Percentiles rank a stretch among this genome's conserved stretches.
Evolutionary conservation across 2,797 vertebrate species (phyloP).

Genomic region (Parotocinclus haroldoi): DNA sequence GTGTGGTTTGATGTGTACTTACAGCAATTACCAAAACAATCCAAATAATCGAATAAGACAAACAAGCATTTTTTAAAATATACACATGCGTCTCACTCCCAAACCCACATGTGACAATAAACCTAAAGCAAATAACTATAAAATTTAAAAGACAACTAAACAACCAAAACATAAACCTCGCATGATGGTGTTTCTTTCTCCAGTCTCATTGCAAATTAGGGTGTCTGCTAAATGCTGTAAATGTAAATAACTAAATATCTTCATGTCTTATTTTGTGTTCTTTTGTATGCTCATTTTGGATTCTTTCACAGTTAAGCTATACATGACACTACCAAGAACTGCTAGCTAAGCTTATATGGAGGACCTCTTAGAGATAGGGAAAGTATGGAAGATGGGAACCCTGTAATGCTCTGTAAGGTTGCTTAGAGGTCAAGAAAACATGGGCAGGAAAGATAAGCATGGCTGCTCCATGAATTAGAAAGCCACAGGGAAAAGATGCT

Average conservation of each 20-base stretch:
- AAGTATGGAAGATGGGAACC: slow-evolving; percentile 16
- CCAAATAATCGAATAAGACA: no score
- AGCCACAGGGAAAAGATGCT: neutral
- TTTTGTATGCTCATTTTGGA: neutral
- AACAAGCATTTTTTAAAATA: no score
- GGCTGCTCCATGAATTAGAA: slow-evolving; percentile 11
- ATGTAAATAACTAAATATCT: neutral
- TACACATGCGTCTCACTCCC: no score
- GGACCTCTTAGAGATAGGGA: slow-evolving; percentile 23
- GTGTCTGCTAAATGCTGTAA: no score
- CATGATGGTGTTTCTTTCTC: no score
- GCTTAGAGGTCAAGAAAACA: slow-evolving; percentile 38
- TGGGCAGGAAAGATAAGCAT: neutral
- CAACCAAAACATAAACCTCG: no score
- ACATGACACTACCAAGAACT: slow-evolving; percentile 37
- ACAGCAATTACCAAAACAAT: no score
- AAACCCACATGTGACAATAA: neutral
- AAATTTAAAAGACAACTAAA: neutral
- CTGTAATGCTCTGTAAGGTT: slow-evolving; percentile 14
- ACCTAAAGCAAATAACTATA: slow-evolving; percentile 1
- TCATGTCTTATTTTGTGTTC: neutral
- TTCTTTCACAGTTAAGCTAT: slow-evolving; percentile 31
- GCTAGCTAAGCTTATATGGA: slow-evolving; percentile 35
- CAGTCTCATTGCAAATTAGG: no score
- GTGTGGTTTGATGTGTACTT: no score